phyloP scores from a whole-genome alignment of 2,888 invertebrate species.

The Molanna angustata region DNA sequence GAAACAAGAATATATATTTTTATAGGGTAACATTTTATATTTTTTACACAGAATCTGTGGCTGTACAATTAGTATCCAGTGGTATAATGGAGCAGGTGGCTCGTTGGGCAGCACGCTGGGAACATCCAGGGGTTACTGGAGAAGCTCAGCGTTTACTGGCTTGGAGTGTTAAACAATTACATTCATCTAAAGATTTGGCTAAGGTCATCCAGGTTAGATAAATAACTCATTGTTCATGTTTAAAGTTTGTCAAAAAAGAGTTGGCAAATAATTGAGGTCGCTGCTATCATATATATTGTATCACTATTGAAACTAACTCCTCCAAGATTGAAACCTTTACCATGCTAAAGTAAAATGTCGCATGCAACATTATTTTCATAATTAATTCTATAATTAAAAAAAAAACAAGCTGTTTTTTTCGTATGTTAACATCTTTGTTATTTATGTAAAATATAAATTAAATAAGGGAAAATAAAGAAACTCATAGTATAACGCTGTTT shows the following conservation, averaged over 20 bases:
- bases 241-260: background rate
- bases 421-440: no score
- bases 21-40: no score
- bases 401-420: no score
- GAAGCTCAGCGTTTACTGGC: slow-evolving; percentile 77
- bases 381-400: no score
- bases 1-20: no score
- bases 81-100: slow-evolving; percentile 65
- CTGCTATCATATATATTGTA: background rate
- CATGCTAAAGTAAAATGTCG: no score
- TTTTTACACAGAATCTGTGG: slow-evolving; percentile 61
- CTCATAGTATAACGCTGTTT: no score
- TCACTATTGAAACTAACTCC: background rate
- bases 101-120: slow-evolving; percentile 74
- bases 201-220: slow-evolving; percentile 28
- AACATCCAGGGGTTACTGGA: slow-evolving; percentile 80
- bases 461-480: no score
- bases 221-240: background rate
- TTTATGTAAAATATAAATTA: no score
- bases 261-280: no score
- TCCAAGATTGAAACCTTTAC: no score
- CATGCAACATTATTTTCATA: no score
- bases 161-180: slow-evolving; percentile 68
- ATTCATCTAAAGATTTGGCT: slow-evolving; percentile 9
- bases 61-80: slow-evolving; percentile 62